Conservation (phyloP, 2,113 vertebrate species). For the Phodopus roborovskii region DNA sequence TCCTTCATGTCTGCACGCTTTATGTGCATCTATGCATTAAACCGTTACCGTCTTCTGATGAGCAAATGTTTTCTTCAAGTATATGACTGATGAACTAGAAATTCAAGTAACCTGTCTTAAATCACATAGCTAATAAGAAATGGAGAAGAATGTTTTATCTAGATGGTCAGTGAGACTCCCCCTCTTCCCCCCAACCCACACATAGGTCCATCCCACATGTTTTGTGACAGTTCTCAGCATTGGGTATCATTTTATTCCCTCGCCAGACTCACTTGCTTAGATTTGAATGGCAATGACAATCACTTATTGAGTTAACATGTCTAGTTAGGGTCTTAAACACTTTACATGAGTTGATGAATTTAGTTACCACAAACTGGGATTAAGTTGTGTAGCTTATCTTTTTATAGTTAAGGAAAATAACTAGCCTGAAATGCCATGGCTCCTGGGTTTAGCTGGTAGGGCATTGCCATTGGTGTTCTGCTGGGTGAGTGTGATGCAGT, state of each 20-base stretch:
- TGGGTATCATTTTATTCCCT: not conserved
- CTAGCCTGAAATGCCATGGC: not conserved
- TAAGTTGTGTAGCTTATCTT: not conserved
- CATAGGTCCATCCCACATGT: too few relatives aligned
- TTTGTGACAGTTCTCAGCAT: not conserved
- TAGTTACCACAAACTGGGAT: not conserved
- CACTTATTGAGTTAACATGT: not conserved
- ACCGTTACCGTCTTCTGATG: not conserved
- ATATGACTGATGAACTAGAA: not conserved
- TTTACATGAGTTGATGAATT: not conserved
- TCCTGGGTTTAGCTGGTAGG: not conserved
- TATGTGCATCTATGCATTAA: not conserved
- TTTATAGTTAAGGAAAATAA: conserved; percentile 20
- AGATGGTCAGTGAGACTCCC: not conserved
- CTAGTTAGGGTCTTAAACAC: not conserved
- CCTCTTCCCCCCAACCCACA: rapidly evolving
- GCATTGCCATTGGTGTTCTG: not conserved
- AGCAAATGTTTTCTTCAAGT: not conserved
- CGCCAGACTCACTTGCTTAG: not conserved
- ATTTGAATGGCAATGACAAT: not conserved
- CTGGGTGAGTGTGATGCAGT: not conserved
- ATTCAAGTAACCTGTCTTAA: not conserved
- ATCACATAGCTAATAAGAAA: not conserved
- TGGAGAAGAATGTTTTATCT: not conserved
- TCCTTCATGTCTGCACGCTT: not conserved